Percentiles rank a stretch among this genome's conserved stretches.
Conservation (phyloP, 2,113 vertebrate genomes). For the Xenopus borealis region DNA sequence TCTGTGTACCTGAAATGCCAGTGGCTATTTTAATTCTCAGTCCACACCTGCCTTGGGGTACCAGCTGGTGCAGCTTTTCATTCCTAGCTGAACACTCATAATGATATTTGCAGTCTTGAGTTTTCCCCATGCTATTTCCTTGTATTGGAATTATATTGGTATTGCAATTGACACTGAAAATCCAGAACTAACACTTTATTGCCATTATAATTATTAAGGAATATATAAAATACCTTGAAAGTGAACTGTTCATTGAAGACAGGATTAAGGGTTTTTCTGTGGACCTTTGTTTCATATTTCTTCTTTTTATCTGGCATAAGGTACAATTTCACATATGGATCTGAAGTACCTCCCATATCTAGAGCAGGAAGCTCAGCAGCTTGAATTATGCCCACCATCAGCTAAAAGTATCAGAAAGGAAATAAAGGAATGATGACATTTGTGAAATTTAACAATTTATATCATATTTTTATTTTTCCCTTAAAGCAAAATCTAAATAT, state of each 20-base stretch:
- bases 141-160: no score
- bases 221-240: constrained; percentile 70
- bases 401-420: constrained; percentile 55
- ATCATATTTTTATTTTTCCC: neutral
- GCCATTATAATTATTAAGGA: no score
- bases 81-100: no score
- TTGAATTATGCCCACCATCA: constrained; percentile 81
- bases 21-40: no score
- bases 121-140: no score
- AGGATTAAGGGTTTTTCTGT: constrained; percentile 79
- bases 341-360: constrained; percentile 79
- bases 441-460: neutral
- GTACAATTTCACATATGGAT: constrained; percentile 79
- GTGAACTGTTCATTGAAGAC: constrained; percentile 81
- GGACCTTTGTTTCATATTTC: constrained; percentile 80
- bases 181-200: no score
- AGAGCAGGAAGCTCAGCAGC: constrained; percentile 78
- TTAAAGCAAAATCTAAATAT: neutral
- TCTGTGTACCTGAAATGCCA: no score
- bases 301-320: constrained; percentile 80
- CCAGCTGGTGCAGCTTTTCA: no score
- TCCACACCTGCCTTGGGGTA: no score
- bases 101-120: no score
- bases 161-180: no score
- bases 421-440: constrained; percentile 40